A percentile compares a stretch with the other conserved stretches of the same genome.
Conservation (phyloP, 1,140 invertebrate genomes). For the Alviniconcha marisindica region DNA sequence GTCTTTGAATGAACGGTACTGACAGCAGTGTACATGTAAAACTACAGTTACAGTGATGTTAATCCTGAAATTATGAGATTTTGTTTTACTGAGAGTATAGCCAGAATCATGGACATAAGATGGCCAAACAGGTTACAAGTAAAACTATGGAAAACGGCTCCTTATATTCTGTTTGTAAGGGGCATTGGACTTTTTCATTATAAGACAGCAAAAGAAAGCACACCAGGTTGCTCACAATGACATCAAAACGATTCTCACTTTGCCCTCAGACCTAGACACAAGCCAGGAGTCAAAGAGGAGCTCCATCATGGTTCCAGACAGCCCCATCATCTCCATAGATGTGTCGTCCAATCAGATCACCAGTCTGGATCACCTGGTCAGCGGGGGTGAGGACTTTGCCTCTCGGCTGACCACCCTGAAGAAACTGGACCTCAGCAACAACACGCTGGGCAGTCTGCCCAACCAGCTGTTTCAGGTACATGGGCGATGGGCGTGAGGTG, state of each 20-base stretch:
- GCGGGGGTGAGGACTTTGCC: conserved; percentile 37
- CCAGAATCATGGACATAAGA: no score
- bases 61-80: no score
- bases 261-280: conserved; percentile 39
- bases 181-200: no score
- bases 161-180: not conserved
- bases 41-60: no score
- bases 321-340: conserved; percentile 48
- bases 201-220: no score
- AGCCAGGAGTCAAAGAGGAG: conserved; percentile 32
- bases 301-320: not conserved
- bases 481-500: no score
- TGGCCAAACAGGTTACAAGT: no score
- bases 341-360: conserved; percentile 59
- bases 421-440: conserved; percentile 53
- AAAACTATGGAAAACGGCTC: not conserved
- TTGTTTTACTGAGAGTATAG: no score
- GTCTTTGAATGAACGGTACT: no score
- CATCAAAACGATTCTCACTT: no score
- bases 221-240: no score
- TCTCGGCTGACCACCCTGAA: conserved; percentile 45
- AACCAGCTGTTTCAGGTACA: conserved; percentile 55
- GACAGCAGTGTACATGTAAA: no score
- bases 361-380: conserved; percentile 46
- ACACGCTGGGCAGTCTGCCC: conserved; percentile 50